Base-by-base conservation (phyloP, 2,797 vertebrate species). In the Gymnopithys bicolor region DNA sequence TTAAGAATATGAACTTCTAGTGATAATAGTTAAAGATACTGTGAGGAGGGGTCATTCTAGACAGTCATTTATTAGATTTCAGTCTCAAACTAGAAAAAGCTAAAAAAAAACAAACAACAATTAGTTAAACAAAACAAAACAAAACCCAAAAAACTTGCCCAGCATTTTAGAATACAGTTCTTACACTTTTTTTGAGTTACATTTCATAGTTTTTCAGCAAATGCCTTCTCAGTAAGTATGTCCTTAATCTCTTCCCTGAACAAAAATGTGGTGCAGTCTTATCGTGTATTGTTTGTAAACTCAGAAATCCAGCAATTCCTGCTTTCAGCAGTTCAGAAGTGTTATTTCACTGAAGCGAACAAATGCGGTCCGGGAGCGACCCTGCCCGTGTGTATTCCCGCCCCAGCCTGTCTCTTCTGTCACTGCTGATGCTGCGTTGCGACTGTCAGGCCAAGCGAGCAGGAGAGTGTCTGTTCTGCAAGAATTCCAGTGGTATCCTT, bases 341-440 rank as follows among this genome's bases (percentile, higher is more conserved):
- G 21, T 56, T 59, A 7, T 4, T 66, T 86, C 1, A 2, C 21
- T 74, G 73, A 58, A 73, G 55, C 27, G 60, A 79, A 32, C 3
- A 3, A 5, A 18, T 9, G 15, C 8, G 15, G 66, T 35, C 19
- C 78, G 58, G 39, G 10, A 15, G n/a, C 13, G 53, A 10, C 11
- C 15, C 19, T 85, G 68, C 0, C 1, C 22, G 7, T 2, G 22
- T 27, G 8, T 59, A 23, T 13, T 13, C 6, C 9, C n/a, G 32
- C 59, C 56, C 9, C 27, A 67, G 35, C 28, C 33, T 56, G 1
- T n/a, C 18, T 11, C 24, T 28, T 81, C 25, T 71, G 11, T 19
- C 75, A 41, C 35, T 49, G 41, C 7, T 59, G 11, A 46, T 37
- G 8, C 9, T 51, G 43, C 5, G 2, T 52, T 78, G 62, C 52